phyloP scores from a whole-genome alignment of 2,888 invertebrate genomes.

The Neria commutata region DNA sequence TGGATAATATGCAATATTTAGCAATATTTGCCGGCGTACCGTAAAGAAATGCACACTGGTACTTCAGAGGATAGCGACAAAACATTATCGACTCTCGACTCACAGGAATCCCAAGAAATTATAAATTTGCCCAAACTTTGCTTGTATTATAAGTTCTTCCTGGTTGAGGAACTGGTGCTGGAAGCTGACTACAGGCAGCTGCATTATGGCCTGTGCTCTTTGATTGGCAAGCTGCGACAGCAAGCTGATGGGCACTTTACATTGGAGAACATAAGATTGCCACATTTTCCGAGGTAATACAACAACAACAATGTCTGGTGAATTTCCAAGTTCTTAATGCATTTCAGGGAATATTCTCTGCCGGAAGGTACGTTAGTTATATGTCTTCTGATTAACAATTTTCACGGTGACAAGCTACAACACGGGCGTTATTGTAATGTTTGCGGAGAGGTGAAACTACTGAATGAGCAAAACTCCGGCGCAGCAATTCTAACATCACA shows the following conservation, averaged over 20 bases:
- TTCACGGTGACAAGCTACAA: constrained; percentile 28
- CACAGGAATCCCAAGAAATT: constrained; percentile 2
- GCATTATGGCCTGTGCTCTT: constrained; percentile 53
- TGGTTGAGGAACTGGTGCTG: constrained; percentile 52
- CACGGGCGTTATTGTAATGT: constrained; percentile 44
- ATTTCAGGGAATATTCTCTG: constrained; percentile 41
- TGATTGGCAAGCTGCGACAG: constrained; percentile 49
- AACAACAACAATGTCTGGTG: background rate
- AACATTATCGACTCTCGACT: too few species aligned
- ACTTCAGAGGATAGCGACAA: background rate
- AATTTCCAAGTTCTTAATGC: constrained; percentile 3
- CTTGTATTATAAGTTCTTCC: constrained; percentile 42
- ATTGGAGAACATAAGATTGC: constrained; percentile 50
- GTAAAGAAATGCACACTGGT: background rate
- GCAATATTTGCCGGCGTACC: background rate
- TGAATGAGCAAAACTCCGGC: constrained; percentile 34
- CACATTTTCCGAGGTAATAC: constrained; percentile 43
- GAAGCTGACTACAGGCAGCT: constrained; percentile 39
- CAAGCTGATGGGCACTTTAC: constrained; percentile 28
- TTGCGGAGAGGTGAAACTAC: constrained; percentile 48
- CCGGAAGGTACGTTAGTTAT: constrained; percentile 46
- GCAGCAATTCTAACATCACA: constrained; percentile 31
- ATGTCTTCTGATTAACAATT: constrained; percentile 39
- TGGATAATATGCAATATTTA: background rate
- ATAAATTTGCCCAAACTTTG: constrained; percentile 41